phyloP scores from a whole-genome alignment of 2,888 invertebrate species.

The Pristionchus entomophagus region DNA sequence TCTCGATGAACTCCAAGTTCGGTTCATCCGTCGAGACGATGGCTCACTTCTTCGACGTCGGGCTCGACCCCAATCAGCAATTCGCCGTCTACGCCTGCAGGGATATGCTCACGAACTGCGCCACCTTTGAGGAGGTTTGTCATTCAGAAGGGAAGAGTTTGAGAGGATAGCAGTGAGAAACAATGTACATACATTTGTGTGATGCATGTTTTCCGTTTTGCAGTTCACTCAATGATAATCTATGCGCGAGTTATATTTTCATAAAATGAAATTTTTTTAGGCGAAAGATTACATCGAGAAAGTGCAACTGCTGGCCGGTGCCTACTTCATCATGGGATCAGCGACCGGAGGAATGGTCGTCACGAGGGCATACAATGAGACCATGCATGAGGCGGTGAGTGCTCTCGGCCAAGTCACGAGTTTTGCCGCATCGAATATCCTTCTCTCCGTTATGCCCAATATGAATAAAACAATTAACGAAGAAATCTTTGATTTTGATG shows the following conservation, averaged over 20 bases:
- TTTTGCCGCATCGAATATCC: too few relatives aligned
- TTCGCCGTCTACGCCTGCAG: slow-evolving; percentile 1
- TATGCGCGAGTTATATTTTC: too few relatives aligned
- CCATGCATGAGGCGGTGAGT: neutral
- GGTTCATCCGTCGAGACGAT: neutral
- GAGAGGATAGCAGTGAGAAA: too few relatives aligned
- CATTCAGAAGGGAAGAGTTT: too few relatives aligned
- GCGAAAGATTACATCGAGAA: neutral
- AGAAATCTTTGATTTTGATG: too few relatives aligned
- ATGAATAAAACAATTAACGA: too few relatives aligned
- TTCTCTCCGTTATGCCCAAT: too few relatives aligned
- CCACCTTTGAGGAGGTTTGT: neutral
- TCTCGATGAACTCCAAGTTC: neutral
- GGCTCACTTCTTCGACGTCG: neutral
- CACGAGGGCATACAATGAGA: neutral
- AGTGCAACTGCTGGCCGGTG: neutral
- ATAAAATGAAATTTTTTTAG: too few relatives aligned
- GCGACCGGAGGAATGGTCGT: neutral
- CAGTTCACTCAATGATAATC: neutral
- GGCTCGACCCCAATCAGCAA: neutral
- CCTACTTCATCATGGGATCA: slow-evolving; percentile 5
- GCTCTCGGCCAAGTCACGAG: too few relatives aligned
- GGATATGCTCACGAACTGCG: neutral
- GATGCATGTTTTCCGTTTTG: too few relatives aligned
- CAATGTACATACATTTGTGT: neutral